These are phyloP conservation scores for Diachrysia chrysitis DNA, from an alignment of 2,888 invertebrate genomes.

Conservation along the genomic window DNA sequence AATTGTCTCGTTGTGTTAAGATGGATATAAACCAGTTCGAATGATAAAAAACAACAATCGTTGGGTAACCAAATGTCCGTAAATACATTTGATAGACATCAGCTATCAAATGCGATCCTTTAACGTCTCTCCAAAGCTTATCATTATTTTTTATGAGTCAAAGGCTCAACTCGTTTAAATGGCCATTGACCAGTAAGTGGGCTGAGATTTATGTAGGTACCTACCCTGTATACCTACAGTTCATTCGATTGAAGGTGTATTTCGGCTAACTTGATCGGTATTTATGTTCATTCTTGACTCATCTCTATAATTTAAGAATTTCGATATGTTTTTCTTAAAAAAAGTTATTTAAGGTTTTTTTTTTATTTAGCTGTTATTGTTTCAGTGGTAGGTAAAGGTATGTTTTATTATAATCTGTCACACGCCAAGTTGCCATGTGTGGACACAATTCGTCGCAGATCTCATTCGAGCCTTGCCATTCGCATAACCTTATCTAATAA, in stretches of 20 bases:
- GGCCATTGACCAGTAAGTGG: background rate
- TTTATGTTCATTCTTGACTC: too few relatives aligned
- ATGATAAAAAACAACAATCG: background rate
- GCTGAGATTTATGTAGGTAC: background rate
- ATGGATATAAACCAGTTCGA: background rate
- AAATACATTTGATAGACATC: background rate
- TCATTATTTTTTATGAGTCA: constrained; percentile 3
- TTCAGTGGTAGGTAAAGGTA: too few relatives aligned
- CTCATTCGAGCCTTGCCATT: too few relatives aligned
- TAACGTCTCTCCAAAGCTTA: background rate
- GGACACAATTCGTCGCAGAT: too few relatives aligned
- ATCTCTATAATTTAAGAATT: too few relatives aligned
- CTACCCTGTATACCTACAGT: too few relatives aligned
- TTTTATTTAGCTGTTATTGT: too few relatives aligned
- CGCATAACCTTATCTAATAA: too few relatives aligned
- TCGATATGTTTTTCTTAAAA: too few relatives aligned
- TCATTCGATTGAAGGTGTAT: background rate
- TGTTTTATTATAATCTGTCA: too few relatives aligned
- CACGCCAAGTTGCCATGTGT: too few relatives aligned
- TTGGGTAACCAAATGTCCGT: background rate
- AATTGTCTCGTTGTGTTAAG: background rate
- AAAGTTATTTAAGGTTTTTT: too few relatives aligned
- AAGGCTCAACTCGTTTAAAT: background rate
- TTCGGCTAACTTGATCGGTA: background rate
- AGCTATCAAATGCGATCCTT: constrained; percentile 4